Evolutionary conservation across 2,888 invertebrate genomes (phyloP).

Genomic region (Oscheius onirici): DNA sequence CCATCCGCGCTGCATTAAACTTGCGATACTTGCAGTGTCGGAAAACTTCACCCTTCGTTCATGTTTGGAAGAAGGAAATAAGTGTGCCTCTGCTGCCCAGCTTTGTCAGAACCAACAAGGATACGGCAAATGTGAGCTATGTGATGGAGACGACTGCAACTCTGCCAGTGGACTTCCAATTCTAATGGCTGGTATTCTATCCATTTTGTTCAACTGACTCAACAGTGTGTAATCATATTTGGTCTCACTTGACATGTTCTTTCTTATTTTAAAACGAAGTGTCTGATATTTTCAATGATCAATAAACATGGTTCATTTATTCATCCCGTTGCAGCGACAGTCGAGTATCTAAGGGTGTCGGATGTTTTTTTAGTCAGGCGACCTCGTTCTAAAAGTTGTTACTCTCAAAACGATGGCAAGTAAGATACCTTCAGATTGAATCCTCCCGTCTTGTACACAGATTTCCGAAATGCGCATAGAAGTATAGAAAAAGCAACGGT

Average conservation of each 20-base stretch:
- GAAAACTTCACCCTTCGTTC: conserved; percentile 23
- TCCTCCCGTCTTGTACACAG: conserved; percentile 24
- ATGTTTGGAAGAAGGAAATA: conserved; percentile 10
- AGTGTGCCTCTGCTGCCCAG: not conserved
- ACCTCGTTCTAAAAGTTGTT: conserved; percentile 23
- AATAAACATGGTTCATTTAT: too few species aligned
- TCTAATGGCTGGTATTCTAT: not conserved
- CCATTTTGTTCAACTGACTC: too few species aligned
- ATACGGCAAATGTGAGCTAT: conserved; percentile 41
- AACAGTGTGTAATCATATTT: too few species aligned
- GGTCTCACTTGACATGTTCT: too few species aligned
- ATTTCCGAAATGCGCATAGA: conserved; percentile 3
- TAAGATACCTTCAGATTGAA: conserved; percentile 22
- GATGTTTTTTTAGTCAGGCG: not conserved
- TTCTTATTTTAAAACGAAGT: too few species aligned
- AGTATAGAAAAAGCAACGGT: conserved; percentile 24
- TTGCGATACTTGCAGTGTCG: not conserved
- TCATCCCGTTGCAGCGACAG: too few species aligned
- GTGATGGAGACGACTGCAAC: conserved; percentile 48
- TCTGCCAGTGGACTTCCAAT: not conserved
- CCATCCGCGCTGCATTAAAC: not conserved
- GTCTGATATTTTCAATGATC: too few species aligned
- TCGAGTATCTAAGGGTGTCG: too few species aligned
- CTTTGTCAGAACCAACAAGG: conserved; percentile 31
- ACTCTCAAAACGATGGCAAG: not conserved